Evolutionary conservation across 1,140 invertebrate species (phyloP).

Genomic region (Drosophila simulans): DNA sequence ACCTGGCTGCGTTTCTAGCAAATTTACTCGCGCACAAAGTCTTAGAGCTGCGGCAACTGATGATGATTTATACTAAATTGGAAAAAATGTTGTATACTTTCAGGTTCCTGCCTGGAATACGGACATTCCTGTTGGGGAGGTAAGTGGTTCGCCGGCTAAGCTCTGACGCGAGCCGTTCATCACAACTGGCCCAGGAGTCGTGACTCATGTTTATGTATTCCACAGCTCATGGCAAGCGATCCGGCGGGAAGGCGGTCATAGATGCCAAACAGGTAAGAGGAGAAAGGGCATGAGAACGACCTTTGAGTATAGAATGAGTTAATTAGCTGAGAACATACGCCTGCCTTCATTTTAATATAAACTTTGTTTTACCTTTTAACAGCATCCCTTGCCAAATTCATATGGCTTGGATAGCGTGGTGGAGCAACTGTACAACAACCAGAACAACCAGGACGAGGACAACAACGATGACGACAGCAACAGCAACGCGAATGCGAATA

Average conservation of each 20-base stretch:
- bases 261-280: constrained; percentile 55
- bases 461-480: constrained; percentile 39
- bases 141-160: constrained; percentile 50
- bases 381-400: constrained; percentile 31
- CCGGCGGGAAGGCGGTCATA: constrained; percentile 43
- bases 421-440: constrained; percentile 48
- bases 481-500: constrained; percentile 21
- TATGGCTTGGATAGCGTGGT: constrained; percentile 44
- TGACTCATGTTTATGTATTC: constrained; percentile 4
- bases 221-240: constrained; percentile 78
- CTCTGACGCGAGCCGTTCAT: constrained; percentile 8
- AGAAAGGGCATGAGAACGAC: background rate
- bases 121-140: constrained; percentile 83
- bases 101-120: constrained; percentile 83
- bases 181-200: background rate
- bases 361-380: no score
- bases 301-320: background rate
- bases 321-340: no score
- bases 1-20: constrained; percentile 29
- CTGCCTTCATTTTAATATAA: no score
- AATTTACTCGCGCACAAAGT: constrained; percentile 38
- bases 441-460: constrained; percentile 25
- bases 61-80: constrained; percentile 63
- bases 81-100: constrained; percentile 52
- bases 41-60: constrained; percentile 29